Evolutionary conservation across 2,113 vertebrate genomes (phyloP).

Genomic region (Ciconia maguari): DNA sequence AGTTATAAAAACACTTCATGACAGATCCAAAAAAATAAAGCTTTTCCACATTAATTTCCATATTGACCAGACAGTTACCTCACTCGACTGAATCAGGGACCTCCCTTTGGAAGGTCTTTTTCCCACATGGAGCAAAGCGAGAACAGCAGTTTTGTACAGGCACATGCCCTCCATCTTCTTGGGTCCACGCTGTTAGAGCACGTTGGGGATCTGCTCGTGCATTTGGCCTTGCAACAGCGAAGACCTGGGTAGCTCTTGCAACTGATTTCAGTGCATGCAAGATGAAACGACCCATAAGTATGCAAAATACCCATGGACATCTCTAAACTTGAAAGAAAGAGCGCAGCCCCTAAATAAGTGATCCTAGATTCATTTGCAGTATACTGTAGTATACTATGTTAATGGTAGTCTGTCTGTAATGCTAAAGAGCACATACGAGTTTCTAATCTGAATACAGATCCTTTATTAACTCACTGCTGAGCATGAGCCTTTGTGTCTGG

Average conservation of each 20-base stretch:
- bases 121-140: not conserved
- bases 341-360: not conserved
- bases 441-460: not conserved
- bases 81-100: not conserved
- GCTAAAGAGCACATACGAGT: not conserved
- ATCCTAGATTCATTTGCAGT: not conserved
- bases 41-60: not conserved
- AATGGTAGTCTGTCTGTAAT: not conserved
- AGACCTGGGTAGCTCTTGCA: not conserved
- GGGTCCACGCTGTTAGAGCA: not conserved
- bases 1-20: not conserved
- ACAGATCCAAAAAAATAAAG: not conserved
- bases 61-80: not conserved
- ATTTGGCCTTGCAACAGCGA: not conserved
- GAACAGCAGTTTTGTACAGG: not conserved
- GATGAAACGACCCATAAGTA: not conserved
- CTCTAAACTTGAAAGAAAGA: not conserved
- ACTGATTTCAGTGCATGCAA: not conserved
- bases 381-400: not conserved
- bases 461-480: not conserved
- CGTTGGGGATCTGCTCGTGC: rapidly evolving
- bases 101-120: not conserved
- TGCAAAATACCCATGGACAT: not conserved
- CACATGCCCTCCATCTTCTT: not conserved
- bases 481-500: not conserved